Conservation (phyloP, 2,113 vertebrate genomes). For the Otis tarda region DNA sequence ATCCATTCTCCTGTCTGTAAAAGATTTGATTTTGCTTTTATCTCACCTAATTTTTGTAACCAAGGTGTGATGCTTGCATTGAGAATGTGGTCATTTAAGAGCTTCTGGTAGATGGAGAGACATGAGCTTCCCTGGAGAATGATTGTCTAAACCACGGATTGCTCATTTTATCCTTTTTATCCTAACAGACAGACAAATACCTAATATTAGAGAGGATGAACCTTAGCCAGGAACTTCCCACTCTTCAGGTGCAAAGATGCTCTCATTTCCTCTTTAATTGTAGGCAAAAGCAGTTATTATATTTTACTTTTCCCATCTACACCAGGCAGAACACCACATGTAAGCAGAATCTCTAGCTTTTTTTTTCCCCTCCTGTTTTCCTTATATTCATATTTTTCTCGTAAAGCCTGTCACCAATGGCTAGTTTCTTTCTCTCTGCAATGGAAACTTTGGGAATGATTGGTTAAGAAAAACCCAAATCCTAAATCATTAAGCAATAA, state of each 20-base stretch:
- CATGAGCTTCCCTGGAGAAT: background rate
- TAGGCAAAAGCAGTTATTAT: background rate
- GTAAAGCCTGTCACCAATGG: constrained; percentile 24
- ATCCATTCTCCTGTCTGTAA: rapidly evolving
- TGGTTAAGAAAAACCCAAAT: constrained; percentile 36
- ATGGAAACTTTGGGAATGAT: constrained; percentile 54
- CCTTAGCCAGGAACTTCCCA: background rate
- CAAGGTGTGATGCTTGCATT: background rate
- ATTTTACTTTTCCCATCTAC: background rate
- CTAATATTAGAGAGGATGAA: background rate
- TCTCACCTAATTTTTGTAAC: background rate
- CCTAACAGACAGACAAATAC: background rate
- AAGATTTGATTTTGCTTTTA: background rate
- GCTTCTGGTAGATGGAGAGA: background rate
- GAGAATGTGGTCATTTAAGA: background rate
- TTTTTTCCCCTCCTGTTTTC: background rate
- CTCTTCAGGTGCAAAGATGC: background rate
- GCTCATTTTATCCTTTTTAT: rapidly evolving
- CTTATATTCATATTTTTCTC: constrained; percentile 6
- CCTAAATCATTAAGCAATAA: constrained; percentile 62
- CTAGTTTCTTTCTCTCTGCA: background rate
- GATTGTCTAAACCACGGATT: background rate
- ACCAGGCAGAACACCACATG: background rate
- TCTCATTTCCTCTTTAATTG: background rate
- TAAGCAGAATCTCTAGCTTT: background rate